Percentiles rank a stretch among this genome's conserved stretches.
phyloP scores from a whole-genome alignment of 2,888 invertebrate species.

The Pandemis cinnamomeana region DNA sequence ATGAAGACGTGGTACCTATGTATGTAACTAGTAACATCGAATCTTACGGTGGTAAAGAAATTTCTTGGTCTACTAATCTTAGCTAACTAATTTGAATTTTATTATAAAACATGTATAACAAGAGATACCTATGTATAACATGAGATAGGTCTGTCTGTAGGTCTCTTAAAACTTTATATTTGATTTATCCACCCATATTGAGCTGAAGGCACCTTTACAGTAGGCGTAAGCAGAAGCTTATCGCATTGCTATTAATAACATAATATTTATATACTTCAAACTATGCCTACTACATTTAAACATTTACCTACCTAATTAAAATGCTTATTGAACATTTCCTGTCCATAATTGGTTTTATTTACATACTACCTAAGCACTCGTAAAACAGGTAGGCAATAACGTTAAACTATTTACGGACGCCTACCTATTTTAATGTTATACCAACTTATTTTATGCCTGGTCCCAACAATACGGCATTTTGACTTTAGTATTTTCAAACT shows the following conservation, averaged over 20 bases:
- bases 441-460: not conserved
- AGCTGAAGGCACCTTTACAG: not conserved
- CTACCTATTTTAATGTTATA: not conserved
- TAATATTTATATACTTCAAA: not conserved
- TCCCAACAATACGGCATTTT: not conserved
- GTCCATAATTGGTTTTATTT: conserved; percentile 3
- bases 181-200: too few species aligned
- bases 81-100: too few species aligned
- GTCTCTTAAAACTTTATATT: too few species aligned
- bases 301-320: conserved; percentile 11
- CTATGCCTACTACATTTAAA: conserved; percentile 19
- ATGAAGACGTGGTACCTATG: too few species aligned
- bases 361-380: not conserved
- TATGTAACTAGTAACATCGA: too few species aligned
- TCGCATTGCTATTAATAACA: not conserved
- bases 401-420: not conserved
- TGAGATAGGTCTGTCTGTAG: too few species aligned
- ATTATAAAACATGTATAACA: too few species aligned
- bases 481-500: not conserved
- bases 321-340: conserved; percentile 29
- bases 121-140: too few species aligned
- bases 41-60: too few species aligned
- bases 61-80: too few species aligned
- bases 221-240: not conserved
- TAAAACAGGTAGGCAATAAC: conserved; percentile 10